These are phyloP conservation scores for Hypocryptadius cinnamomeus DNA, from an alignment of 2,113 vertebrate species.

Conservation along the genomic window DNA sequence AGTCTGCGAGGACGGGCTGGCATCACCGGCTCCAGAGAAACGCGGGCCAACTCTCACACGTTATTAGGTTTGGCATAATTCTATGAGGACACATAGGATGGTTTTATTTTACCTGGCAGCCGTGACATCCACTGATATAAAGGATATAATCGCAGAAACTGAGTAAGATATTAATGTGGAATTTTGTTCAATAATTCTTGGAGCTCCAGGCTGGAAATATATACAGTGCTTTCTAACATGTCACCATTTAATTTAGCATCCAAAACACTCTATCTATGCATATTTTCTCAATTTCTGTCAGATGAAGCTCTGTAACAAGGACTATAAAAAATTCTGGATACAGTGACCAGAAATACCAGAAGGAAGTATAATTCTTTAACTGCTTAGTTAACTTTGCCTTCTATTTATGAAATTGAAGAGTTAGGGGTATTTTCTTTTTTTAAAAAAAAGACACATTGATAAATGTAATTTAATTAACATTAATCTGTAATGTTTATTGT, in stretches of 20 bases:
- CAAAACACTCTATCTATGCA: neutral
- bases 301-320: neutral
- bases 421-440: neutral
- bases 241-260: conserved; percentile 42
- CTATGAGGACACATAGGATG: conserved; percentile 26
- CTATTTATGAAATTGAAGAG: neutral
- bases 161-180: conserved; percentile 27
- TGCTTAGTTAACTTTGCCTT: neutral
- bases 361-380: neutral
- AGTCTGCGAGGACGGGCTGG: conserved; percentile 21
- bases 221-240: neutral
- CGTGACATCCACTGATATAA: conserved; percentile 57
- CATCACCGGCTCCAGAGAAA: neutral
- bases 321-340: neutral
- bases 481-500: conserved; percentile 5
- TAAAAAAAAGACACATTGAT: neutral
- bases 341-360: neutral
- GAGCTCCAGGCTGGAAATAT: conserved; percentile 17
- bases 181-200: conserved; percentile 19
- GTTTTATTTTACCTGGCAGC: conserved; percentile 59
- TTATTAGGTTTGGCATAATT: conserved; percentile 58
- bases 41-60: neutral
- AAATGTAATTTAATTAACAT: neutral
- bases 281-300: conserved; percentile 40
- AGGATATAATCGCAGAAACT: conserved; percentile 53